Base-by-base conservation (phyloP, 1,140 invertebrate species). In the Drosophila burlai region DNA sequence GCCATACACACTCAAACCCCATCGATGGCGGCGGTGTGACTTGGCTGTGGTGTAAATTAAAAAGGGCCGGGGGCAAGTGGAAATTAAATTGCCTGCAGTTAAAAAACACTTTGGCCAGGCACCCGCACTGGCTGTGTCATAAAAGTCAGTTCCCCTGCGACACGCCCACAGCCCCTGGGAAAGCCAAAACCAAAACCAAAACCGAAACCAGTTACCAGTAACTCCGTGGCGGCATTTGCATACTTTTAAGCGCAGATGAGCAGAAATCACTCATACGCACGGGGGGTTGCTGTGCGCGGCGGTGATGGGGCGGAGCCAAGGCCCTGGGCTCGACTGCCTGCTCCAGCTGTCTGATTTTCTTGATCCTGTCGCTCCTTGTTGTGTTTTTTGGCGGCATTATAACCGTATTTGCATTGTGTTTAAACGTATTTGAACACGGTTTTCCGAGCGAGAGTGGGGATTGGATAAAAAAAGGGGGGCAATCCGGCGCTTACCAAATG, bases 21-120 rank as follows among this genome's bases (percentile, higher is more conserved):
- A 69, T 83, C 76, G 82, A 80, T 83, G 59, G 81, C 63, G 54
- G 80, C 65, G 49, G 59, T 49, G 64, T 47, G 16, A 38, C 52
- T 36, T 43, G 47, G 62, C n/a, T 43, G 80, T 61, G 60, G 43
- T 81, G 50, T 36, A 82, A 83, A 86, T 86, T 90, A 76, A 85
- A 85, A 76, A 42, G 60, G 67, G 45, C 74, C 78, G 47, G 38
- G 46, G 67, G 68, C 66, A 71, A 68, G 40, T 64, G 67, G 71
- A 91, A 91, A 89, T 91, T 81, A 80, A 91, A 89, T 91, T 91
- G 89, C 89, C 89, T 89, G 81, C 83, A 91, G 89, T 91, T 89
- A 84, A 82, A 87, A 75, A 83, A 76, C 87, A 87, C 81, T 91
- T 91, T 75, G 60, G 55, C 61, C 61, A 38, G 64, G 31, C 64